Conservation (phyloP, 2,888 invertebrate species). For the Ptilodon capucinus region DNA sequence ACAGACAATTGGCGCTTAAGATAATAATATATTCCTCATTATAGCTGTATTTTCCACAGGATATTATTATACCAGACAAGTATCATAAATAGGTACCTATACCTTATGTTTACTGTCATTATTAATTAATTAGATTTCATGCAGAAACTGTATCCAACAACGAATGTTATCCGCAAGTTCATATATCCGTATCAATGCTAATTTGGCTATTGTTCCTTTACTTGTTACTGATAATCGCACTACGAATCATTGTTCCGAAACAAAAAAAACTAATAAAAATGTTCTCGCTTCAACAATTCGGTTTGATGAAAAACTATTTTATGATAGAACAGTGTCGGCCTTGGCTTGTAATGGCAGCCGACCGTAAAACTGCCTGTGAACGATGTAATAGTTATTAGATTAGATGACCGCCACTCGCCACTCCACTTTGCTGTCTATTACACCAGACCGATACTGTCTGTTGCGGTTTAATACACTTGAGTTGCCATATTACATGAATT, state of each 20-base stretch:
- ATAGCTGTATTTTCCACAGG: no score
- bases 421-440: conserved; percentile 12
- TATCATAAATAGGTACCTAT: no score
- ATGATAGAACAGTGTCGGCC: conserved; percentile 22
- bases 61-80: no score
- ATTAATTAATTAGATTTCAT: no score
- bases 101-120: no score
- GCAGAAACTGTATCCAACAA: no score
- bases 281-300: conserved; percentile 2
- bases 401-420: conserved; percentile 27
- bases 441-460: conserved; percentile 9
- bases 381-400: conserved; percentile 33
- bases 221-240: neutral
- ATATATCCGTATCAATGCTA: no score
- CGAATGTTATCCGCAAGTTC: no score
- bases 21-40: no score
- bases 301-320: conserved; percentile 26
- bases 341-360: conserved; percentile 26
- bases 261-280: neutral
- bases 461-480: conserved; percentile 17
- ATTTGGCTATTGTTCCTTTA: neutral
- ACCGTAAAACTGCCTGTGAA: conserved; percentile 30
- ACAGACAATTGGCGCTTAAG: no score
- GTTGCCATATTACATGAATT: no score
- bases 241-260: neutral